Percentiles rank a stretch among this genome's conserved stretches.
Conservation (phyloP, 2,113 vertebrate species). For the Ameiurus melas region DNA sequence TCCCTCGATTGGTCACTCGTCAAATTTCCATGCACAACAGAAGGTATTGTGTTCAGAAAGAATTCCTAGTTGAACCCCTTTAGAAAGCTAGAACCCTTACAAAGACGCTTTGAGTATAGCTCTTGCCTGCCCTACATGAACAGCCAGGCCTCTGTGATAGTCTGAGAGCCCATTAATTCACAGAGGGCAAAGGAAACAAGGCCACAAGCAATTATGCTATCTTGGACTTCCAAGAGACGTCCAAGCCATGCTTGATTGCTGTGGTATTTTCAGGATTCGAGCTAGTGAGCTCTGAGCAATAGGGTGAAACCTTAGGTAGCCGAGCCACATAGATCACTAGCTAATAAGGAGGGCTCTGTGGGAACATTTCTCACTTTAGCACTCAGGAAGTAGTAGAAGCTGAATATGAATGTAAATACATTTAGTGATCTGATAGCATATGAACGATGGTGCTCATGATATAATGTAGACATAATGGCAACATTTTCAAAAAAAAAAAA, state of each 20-base stretch:
- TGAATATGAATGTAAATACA: slow-evolving; percentile 29
- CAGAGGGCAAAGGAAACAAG: slow-evolving; percentile 8
- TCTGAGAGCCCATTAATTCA: background rate
- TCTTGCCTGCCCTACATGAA: background rate
- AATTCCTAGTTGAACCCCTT: background rate
- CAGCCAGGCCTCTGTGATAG: background rate
- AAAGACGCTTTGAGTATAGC: background rate
- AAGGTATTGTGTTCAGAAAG: background rate
- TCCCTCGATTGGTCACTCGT: background rate
- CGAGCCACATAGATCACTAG: background rate
- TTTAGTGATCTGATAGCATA: slow-evolving; percentile 38
- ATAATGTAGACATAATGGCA: slow-evolving; percentile 28
- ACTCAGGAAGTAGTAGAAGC: slow-evolving; percentile 12
- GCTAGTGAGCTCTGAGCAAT: background rate
- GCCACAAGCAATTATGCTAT: background rate
- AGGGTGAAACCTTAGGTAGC: background rate
- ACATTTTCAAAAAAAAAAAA: background rate
- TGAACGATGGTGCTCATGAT: slow-evolving; percentile 48
- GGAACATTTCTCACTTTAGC: slow-evolving; percentile 9
- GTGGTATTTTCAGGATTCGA: background rate
- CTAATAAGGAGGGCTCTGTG: background rate
- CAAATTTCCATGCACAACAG: background rate
- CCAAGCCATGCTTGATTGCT: background rate
- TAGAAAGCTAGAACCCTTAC: background rate
- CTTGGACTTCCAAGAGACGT: background rate